Evolutionary conservation across 2,113 vertebrate species (phyloP), one percentile per base, ranked within the genome.

Genomic region (Rhea americana): DNA sequence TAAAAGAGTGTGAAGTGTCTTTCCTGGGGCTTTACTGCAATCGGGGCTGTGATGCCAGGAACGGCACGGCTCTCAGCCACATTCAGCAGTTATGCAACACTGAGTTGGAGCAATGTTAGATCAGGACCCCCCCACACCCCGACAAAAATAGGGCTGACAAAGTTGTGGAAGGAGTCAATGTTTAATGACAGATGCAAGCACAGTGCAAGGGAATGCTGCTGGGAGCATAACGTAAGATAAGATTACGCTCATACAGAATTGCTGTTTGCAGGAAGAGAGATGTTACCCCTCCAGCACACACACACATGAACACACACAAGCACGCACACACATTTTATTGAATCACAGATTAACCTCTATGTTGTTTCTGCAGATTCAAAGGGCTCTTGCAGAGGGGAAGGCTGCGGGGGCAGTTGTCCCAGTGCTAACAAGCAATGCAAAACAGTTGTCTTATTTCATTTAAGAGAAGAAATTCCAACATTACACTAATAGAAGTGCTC

Each of bases 141-240:
- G 43, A 84, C 62, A 92, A 94, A 95, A 93, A 86, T 79, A 95
- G 74, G 70, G 10, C 84, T 90, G 93, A 79, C 58, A 90, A 92
- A 87, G 10, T 61, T 59, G 16, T 84, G 53, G 45, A 93, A 90
- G 71, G 83, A 93, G 83, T 80, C 77, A 84, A 78, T 9, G 2
- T 63, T 89, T 86, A 81, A 91, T 82, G 72, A 85, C 65, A 82
- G 74, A 86, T 58, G 75, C 26, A 87, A 66, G 4, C 11, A 8
- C 72, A 62, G 81, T 4, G 5, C 71, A 93, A 91, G 83, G 43
- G 81, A 94, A 85, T 21, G 61, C 15, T 82, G 56, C 35, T 73
- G 70, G 61, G n/a, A 91, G 68, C 2, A 2, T 85, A 92, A 68
- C 0, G 0, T 39, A 30, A 85, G 82, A 87, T 86, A 74, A 85